Conservation (phyloP, 2,888 invertebrate species). For the Thymelicus acteon region DNA sequence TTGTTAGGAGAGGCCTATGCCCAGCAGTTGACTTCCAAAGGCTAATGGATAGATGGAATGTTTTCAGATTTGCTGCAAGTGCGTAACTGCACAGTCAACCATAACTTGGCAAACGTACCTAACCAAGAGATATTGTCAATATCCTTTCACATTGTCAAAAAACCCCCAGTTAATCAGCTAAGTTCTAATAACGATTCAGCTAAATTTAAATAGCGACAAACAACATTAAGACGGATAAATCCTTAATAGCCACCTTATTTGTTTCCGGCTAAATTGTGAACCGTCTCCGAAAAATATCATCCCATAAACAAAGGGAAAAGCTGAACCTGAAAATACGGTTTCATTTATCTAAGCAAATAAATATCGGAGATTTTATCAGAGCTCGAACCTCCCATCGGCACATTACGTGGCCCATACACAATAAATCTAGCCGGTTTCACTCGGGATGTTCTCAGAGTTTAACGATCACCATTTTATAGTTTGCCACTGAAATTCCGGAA, state of each 20-base stretch:
- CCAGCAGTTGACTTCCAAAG: no score
- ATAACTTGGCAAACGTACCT: no score
- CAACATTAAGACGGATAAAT: background rate
- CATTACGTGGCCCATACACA: conserved; percentile 34
- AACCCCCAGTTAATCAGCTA: no score
- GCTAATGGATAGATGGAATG: no score
- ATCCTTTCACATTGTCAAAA: no score
- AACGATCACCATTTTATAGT: conserved; percentile 37
- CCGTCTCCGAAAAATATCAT: conserved; percentile 25
- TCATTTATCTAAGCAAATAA: conserved; percentile 39
- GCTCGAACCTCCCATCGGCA: conserved; percentile 37
- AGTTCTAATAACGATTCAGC: no score
- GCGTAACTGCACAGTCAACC: no score
- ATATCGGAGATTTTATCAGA: conserved; percentile 38
- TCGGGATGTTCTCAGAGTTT: conserved; percentile 21
- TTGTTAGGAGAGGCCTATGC: no score
- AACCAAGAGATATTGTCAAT: no score
- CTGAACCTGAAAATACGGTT: conserved; percentile 36
- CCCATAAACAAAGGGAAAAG: conserved; percentile 27
- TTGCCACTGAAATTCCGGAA: conserved; percentile 29
- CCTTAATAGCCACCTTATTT: conserved; percentile 1
- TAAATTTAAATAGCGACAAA: no score
- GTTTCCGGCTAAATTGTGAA: conserved; percentile 15
- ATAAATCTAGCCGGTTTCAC: conserved; percentile 35
- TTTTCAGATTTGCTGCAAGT: no score